These are phyloP conservation scores for Drosophila rellima DNA, from an alignment of 2,888 invertebrate genomes.

Conservation along the genomic window DNA sequence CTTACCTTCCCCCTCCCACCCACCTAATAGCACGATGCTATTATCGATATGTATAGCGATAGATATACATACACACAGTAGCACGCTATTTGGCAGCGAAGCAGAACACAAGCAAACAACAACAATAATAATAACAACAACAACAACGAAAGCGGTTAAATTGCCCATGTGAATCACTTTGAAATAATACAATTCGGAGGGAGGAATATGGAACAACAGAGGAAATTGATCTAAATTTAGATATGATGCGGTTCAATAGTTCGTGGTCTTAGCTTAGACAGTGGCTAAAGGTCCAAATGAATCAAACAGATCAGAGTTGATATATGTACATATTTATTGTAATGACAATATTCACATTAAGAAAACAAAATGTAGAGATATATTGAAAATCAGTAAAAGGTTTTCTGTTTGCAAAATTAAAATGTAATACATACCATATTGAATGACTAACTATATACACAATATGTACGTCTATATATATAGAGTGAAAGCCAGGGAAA, in stretches of 20 bases:
- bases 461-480: too few relatives aligned
- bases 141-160: background rate
- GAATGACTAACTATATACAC: too few relatives aligned
- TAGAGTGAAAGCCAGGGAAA: background rate
- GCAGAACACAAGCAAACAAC: conserved; percentile 4
- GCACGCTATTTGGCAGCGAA: conserved; percentile 6
- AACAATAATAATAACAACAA: background rate
- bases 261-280: conserved; percentile 6
- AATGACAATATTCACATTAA: too few relatives aligned
- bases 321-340: too few relatives aligned
- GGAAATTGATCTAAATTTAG: conserved; percentile 17
- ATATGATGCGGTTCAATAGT: conserved; percentile 22
- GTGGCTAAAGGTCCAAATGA: background rate
- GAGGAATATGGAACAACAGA: background rate
- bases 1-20: background rate
- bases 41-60: conserved; percentile 14
- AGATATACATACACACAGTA: conserved; percentile 2
- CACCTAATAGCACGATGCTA: background rate
- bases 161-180: conserved; percentile 16
- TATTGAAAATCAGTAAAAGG: background rate
- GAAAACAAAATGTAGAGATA: background rate
- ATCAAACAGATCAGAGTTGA: background rate
- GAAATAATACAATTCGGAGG: background rate
- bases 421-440: too few relatives aligned
- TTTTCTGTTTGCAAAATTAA: too few relatives aligned